Conservation (phyloP, 2,797 vertebrate species). For the Cryptoblepharus egeriae region DNA sequence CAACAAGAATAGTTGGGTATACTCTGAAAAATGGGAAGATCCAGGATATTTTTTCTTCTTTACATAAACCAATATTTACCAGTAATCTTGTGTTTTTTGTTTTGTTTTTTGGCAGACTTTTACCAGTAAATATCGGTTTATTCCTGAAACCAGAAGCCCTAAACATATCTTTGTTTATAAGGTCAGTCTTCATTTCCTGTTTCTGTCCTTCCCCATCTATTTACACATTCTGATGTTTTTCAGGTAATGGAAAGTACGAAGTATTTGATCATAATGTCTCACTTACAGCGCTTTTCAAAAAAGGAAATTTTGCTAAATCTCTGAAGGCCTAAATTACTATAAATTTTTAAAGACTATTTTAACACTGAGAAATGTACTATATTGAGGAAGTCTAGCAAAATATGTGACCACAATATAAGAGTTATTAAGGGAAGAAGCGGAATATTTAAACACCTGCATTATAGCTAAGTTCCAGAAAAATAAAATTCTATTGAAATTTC, state of each 20-base stretch:
- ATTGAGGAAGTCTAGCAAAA: conserved; percentile 15
- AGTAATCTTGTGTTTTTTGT: conserved; percentile 82
- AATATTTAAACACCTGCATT: not conserved
- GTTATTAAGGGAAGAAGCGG: conserved; percentile 21
- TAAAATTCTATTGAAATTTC: conserved; percentile 54
- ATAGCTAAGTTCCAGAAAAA: conserved; percentile 36
- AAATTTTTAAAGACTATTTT: conserved; percentile 39
- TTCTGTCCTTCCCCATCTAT: conserved; percentile 70
- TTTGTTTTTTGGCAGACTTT: conserved; percentile 82
- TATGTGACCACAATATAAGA: not conserved
- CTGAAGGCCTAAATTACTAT: conserved; percentile 55
- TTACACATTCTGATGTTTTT: conserved; percentile 50
- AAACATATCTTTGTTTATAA: conserved; percentile 80
- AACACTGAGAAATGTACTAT: conserved; percentile 8
- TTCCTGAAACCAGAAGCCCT: conserved; percentile 82
- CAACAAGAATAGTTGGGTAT: not conserved
- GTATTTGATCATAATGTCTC: conserved; percentile 68
- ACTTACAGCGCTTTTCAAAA: conserved; percentile 60
- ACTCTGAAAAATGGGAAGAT: not conserved
- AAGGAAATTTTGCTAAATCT: conserved; percentile 50
- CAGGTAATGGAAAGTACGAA: conserved; percentile 65
- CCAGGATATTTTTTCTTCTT: conserved; percentile 65
- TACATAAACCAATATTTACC: conserved; percentile 84
- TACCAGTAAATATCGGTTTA: conserved; percentile 83
- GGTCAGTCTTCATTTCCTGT: conserved; percentile 78